phyloP scores from a whole-genome alignment of 1,140 invertebrate species.

The Nomia melanderi region DNA sequence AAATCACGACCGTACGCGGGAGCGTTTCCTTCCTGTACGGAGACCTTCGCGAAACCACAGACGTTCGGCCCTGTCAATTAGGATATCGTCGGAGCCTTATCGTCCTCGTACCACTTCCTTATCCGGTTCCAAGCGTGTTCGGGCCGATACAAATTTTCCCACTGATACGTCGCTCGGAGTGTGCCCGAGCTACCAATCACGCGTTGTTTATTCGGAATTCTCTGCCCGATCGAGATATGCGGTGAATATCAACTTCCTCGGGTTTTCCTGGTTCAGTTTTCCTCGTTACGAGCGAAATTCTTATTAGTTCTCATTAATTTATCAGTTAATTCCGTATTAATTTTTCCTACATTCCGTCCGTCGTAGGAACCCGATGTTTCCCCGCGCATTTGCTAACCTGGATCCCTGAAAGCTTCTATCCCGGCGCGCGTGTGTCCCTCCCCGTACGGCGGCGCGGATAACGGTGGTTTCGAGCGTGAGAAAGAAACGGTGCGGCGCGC shows the following conservation, averaged over 20 bases:
- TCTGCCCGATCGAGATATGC: not conserved
- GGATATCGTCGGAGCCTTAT: slow-evolving; percentile 44
- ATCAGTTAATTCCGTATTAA: too few species aligned
- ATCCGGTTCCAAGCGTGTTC: slow-evolving; percentile 51
- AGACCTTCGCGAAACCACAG: slow-evolving; percentile 2
- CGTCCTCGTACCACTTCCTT: slow-evolving; percentile 60
- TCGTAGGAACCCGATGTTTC: too few species aligned
- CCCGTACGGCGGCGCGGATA: slow-evolving; percentile 7
- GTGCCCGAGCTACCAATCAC: not conserved
- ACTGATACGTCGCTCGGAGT: slow-evolving; percentile 40
- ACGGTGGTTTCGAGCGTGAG: slow-evolving; percentile 41
- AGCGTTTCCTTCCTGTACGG: not conserved
- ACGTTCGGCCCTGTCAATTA: not conserved
- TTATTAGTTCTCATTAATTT: too few species aligned
- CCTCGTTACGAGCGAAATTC: too few species aligned
- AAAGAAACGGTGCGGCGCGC: slow-evolving; percentile 37
- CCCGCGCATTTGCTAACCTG: not conserved
- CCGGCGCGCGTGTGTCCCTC: not conserved
- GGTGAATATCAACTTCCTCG: too few species aligned
- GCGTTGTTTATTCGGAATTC: not conserved
- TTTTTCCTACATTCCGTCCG: too few species aligned
- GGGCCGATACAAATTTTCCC: slow-evolving; percentile 50
- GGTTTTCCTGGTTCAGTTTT: too few species aligned
- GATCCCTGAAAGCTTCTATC: not conserved
- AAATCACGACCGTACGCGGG: not conserved